Evolutionary conservation across 2,113 vertebrate genomes (phyloP), one percentile per base, ranked within the genome.

Genomic region (Hippopotamus amphibius): DNA sequence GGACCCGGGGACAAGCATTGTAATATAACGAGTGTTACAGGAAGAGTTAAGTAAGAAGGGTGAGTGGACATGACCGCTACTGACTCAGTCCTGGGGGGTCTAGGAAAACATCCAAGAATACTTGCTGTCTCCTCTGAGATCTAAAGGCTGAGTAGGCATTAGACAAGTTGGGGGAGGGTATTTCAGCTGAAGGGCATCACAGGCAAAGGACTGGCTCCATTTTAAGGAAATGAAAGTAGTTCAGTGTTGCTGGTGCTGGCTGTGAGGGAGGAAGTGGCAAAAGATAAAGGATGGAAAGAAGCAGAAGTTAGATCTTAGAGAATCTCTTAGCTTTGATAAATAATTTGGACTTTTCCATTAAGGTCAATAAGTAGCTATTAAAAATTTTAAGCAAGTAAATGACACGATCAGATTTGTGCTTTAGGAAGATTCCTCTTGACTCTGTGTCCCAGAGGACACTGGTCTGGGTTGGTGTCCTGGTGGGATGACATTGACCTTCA

Each of bases 171-270:
- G 12, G 15, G 13, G 21, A 69, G 13, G 33, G 24, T 21, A 6
- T 22, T 90, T 85, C 53, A 15, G 53, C 14, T 26, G 10, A 37
- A 11, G 7, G 26, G 16, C 30, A 50, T 12, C 6, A 7, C 4
- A 1, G 5, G 16, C 41, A 22, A 53, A 48, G 37, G 17, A 7
- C 28, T 72, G 41, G 33, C 76, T 93, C 48, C 61, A 1, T n/a
- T 82, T 48, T 88, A 59, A 74, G 92, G 92, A 97, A 93, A 57
- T 76, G 74, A 83, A 95, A 97, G 68, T 77, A 33, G 69, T 77
- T 93, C 72, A 37, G 50, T 86, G 11, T 72, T 55, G 57, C 59
- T 57, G 28, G 53, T 46, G 13, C 7, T 84, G 53, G 68, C 12
- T 21, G 6, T 57, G 41, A 71, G 22, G 26, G 21, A 77, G 41